Evolutionary conservation across 2,888 invertebrate genomes (phyloP).

Genomic region (Allophyes oxyacanthae): DNA sequence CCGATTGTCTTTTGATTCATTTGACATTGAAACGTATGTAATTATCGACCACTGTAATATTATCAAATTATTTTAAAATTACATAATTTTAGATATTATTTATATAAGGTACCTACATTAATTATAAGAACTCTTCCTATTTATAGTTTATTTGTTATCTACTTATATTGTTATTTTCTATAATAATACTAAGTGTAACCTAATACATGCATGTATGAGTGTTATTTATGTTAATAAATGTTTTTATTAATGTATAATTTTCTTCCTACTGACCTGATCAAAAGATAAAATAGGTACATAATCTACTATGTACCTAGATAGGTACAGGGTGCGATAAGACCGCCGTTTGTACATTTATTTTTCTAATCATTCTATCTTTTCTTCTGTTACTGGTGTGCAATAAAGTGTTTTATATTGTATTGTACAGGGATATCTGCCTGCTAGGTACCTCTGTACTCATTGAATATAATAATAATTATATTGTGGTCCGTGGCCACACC

Average conservation of each 20-base stretch:
- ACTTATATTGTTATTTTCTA: slow-evolving; percentile 80
- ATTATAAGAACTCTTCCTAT: slow-evolving; percentile 26
- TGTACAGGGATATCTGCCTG: no score
- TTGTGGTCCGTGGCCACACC: no score
- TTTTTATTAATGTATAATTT: slow-evolving; percentile 23
- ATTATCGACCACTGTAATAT: neutral
- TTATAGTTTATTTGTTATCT: slow-evolving; percentile 47
- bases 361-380: no score
- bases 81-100: no score
- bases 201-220: slow-evolving; percentile 71
- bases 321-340: no score
- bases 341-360: no score
- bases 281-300: no score
- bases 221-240: slow-evolving; percentile 46
- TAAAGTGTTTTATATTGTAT: no score
- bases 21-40: neutral
- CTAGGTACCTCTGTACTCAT: no score
- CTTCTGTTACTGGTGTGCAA: no score
- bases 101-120: slow-evolving; percentile 8
- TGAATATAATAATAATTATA: no score
- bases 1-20: slow-evolving; percentile 26
- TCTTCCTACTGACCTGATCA: neutral
- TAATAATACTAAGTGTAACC: slow-evolving; percentile 81
- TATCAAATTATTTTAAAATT: neutral
- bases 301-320: no score